Conservation (phyloP, 2,113 vertebrate species). For the Ahaetulla prasina region DNA sequence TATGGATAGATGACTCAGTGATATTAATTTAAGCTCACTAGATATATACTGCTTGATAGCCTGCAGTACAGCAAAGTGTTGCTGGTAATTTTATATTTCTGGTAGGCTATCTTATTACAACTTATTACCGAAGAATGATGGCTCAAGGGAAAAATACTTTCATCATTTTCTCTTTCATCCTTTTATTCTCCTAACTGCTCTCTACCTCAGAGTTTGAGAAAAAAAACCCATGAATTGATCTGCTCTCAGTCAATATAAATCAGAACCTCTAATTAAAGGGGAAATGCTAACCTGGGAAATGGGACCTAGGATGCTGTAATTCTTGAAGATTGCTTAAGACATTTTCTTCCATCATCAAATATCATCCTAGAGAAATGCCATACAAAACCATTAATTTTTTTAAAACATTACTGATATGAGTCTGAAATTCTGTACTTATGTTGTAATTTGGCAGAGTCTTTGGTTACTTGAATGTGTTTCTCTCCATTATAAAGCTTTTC, state of each 20-base stretch:
- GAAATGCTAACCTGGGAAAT: not conserved
- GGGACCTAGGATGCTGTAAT: not conserved
- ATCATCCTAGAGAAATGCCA: not conserved
- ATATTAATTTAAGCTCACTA: slow-evolving; percentile 17
- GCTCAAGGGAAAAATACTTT: not conserved
- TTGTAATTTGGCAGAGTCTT: not conserved
- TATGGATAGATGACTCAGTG: not conserved
- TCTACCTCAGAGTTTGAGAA: not conserved
- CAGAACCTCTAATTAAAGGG: not conserved
- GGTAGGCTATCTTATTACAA: not conserved
- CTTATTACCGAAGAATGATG: not conserved
- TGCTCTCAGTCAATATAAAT: not conserved
- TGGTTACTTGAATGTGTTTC: not conserved
- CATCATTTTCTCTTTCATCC: not conserved
- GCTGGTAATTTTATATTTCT: not conserved
- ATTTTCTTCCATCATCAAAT: not conserved
- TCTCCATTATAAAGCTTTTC: not conserved
- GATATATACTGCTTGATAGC: not conserved
- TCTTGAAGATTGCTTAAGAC: not conserved
- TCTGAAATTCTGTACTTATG: not conserved
- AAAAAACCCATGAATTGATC: not conserved
- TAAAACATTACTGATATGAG: not conserved
- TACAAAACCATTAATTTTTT: not conserved
- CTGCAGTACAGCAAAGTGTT: not conserved
- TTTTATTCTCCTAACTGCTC: not conserved